Evolutionary conservation across 2,113 vertebrate genomes (phyloP).

Genomic region (Connochaetes taurinus): DNA sequence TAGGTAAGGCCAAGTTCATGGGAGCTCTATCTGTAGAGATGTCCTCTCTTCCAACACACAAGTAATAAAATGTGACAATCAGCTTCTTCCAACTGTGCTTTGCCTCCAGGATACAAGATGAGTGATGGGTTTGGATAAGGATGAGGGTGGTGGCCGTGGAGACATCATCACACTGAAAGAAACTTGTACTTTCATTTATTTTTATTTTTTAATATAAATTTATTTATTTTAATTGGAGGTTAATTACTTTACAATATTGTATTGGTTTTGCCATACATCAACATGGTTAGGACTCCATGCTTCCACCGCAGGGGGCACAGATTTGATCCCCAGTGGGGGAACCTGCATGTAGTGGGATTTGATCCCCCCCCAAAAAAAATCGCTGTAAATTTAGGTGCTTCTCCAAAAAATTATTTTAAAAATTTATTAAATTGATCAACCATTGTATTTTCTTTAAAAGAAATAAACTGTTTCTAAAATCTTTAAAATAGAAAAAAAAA

Average conservation of each 20-base stretch:
- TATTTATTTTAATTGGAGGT: no score
- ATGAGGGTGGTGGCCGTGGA: neutral
- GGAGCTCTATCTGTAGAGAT: accelerated
- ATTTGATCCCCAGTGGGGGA: neutral
- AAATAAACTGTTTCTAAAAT: neutral
- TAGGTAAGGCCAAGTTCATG: accelerated
- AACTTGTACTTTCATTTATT: neutral
- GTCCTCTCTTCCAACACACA: neutral
- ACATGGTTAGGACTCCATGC: neutral
- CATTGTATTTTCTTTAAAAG: neutral
- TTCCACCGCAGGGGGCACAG: neutral
- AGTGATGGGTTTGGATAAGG: neutral
- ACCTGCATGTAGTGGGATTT: neutral
- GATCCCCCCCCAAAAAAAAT: neutral
- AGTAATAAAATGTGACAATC: neutral
- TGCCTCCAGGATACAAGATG: neutral
- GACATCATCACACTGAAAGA: neutral
- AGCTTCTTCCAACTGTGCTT: neutral
- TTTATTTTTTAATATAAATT: no score
- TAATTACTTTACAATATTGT: no score
- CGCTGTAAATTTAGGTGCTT: neutral
- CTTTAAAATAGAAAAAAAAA: neutral
- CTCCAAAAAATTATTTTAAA: neutral
- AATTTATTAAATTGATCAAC: neutral
- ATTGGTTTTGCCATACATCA: no score